Percentiles rank a stretch among this genome's conserved stretches.
Conservation (phyloP, 2,797 vertebrate species). For the Pagetopsis macropterus region DNA sequence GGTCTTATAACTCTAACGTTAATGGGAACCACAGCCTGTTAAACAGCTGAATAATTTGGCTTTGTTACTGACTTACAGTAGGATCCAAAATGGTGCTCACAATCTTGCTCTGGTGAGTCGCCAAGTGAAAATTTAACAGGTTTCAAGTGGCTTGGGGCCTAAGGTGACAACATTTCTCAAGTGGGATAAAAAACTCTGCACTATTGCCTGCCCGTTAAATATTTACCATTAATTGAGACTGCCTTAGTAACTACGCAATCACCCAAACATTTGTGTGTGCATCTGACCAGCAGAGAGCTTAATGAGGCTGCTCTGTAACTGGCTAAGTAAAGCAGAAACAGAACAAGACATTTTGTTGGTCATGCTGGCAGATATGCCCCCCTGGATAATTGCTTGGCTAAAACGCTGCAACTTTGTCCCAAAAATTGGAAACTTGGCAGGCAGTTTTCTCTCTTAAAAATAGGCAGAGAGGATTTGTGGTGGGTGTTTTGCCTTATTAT, state of each 20-base stretch:
- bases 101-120: background rate
- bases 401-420: constrained; percentile 11
- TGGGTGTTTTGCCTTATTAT: background rate
- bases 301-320: background rate
- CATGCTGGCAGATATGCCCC: background rate
- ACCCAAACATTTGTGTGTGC: background rate
- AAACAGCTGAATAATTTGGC: constrained; percentile 37
- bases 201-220: constrained; percentile 30
- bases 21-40: constrained; percentile 45
- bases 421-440: constrained; percentile 23
- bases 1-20: constrained; percentile 50
- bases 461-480: background rate
- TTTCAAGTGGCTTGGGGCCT: background rate
- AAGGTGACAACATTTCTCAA: constrained; percentile 2
- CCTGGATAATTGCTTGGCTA: constrained; percentile 17
- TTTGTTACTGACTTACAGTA: constrained; percentile 9
- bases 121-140: constrained; percentile 1
- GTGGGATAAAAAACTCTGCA: constrained; percentile 21
- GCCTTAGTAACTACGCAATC: background rate
- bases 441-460: background rate
- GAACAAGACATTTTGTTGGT: background rate
- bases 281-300: background rate
- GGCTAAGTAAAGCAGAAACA: constrained; percentile 1
- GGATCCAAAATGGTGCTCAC: background rate
- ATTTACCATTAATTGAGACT: constrained; percentile 27